A percentile compares a stretch with the other conserved stretches of the same genome.
Evolutionary conservation across 2,888 invertebrate species (phyloP).

Genomic region (Chouioia cunea): DNA sequence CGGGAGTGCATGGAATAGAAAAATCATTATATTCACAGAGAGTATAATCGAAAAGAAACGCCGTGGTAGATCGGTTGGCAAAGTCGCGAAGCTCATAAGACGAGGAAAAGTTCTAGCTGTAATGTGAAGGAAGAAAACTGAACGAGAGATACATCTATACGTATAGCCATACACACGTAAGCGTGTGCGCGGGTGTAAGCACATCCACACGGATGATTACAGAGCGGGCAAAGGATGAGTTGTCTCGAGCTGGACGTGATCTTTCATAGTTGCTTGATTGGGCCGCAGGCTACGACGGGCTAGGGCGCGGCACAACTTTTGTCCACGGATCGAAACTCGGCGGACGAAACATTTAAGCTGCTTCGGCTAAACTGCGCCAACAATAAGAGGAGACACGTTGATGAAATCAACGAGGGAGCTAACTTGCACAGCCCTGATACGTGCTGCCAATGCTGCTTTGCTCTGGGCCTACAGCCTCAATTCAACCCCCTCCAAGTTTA

Average conservation of each 20-base stretch:
- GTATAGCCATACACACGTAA: constrained; percentile 17
- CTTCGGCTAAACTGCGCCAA: constrained; percentile 58
- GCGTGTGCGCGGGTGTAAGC: background rate
- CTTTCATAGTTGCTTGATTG: constrained; percentile 68
- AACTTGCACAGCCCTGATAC: no score
- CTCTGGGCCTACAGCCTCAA: no score
- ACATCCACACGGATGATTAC: background rate
- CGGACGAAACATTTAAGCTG: constrained; percentile 65
- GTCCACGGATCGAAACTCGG: constrained; percentile 53
- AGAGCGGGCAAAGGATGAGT: constrained; percentile 27
- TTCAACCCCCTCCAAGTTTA: no score
- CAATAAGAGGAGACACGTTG: constrained; percentile 67
- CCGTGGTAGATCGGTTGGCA: no score
- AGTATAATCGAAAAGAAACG: no score
- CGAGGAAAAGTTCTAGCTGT: no score
- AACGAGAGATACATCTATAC: constrained; percentile 27
- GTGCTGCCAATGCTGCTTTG: no score
- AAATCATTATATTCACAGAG: no score
- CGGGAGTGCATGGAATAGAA: no score
- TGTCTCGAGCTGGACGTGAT: constrained; percentile 63
- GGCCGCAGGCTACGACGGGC: constrained; percentile 48
- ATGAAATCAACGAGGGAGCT: constrained; percentile 61
- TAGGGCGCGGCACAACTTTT: constrained; percentile 57
- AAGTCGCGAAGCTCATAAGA: no score
- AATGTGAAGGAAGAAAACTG: background rate